Conservation (phyloP, 2,113 vertebrate genomes). For the Xyrauchen texanus region DNA sequence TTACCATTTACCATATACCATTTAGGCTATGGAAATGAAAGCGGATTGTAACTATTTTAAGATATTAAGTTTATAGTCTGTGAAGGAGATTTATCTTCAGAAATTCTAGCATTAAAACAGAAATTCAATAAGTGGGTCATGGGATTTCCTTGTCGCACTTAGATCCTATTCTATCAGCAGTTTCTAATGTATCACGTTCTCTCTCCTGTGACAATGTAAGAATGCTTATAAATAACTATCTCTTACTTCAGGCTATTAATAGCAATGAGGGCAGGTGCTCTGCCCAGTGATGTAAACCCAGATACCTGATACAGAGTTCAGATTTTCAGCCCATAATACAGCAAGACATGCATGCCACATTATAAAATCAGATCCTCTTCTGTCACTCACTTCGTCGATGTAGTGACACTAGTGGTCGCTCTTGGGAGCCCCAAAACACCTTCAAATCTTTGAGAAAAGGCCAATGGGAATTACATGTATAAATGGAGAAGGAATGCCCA, state of each 20-base stretch:
- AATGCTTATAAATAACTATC: slow-evolving; percentile 44
- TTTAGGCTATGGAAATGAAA: too few species aligned
- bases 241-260: slow-evolving; percentile 52
- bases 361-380: too few species aligned
- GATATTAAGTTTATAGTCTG: neutral
- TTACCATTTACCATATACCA: too few species aligned
- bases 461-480: too few species aligned
- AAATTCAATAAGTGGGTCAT: slow-evolving; percentile 32
- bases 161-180: slow-evolving; percentile 43
- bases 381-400: too few species aligned
- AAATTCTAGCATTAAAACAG: slow-evolving; percentile 13
- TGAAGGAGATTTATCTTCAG: slow-evolving; percentile 17
- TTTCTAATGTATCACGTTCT: slow-evolving; percentile 23
- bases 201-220: neutral
- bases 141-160: neutral
- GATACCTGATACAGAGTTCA: slow-evolving; percentile 28
- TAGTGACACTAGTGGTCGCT: too few species aligned
- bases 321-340: neutral
- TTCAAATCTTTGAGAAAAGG: too few species aligned
- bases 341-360: neutral
- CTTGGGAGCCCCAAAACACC: too few species aligned
- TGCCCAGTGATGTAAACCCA: slow-evolving; percentile 12
- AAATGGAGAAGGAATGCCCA: too few species aligned
- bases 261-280: slow-evolving; percentile 43
- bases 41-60: too few species aligned